Conservation (phyloP, 2,888 invertebrate genomes). For the Andrena trimmerana region DNA sequence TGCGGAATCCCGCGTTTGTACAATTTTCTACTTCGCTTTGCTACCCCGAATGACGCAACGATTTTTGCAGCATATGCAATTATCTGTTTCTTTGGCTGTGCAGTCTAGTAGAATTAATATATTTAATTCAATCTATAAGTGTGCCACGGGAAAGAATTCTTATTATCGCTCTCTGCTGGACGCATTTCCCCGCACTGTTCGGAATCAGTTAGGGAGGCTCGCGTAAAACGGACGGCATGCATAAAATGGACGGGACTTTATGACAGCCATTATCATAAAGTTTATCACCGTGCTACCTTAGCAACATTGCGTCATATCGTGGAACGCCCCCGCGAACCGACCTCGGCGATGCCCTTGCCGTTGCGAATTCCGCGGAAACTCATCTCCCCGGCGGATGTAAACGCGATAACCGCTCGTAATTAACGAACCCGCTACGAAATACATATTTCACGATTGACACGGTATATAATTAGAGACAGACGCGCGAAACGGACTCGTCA, state of each 20-base stretch:
- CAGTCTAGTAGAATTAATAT: too few relatives aligned
- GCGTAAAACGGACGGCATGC: constrained; percentile 12
- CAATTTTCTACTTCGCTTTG: background rate
- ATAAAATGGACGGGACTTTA: constrained; percentile 44
- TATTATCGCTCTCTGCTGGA: background rate
- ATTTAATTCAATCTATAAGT: too few relatives aligned
- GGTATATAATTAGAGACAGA: background rate
- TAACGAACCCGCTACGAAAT: constrained; percentile 13
- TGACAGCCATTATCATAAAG: constrained; percentile 38
- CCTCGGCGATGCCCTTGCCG: constrained; percentile 9
- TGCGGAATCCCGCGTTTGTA: background rate
- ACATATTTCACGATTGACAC: constrained; percentile 18
- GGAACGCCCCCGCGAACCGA: constrained; percentile 6
- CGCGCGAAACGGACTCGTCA: background rate
- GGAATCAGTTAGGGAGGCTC: constrained; percentile 20
- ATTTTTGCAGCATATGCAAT: background rate
- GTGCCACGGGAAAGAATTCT: too few relatives aligned
- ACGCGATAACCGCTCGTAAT: constrained; percentile 32
- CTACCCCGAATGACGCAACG: background rate
- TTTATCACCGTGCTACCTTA: constrained; percentile 21
- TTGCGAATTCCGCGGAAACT: background rate
- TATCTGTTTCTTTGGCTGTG: background rate
- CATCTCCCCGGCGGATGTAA: background rate
- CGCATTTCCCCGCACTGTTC: constrained; percentile 18
- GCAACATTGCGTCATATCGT: constrained; percentile 12